Evolutionary conservation across 2,797 vertebrate species (phyloP), one percentile per base, ranked within the genome.

Genomic region (Anguilla anguilla): DNA sequence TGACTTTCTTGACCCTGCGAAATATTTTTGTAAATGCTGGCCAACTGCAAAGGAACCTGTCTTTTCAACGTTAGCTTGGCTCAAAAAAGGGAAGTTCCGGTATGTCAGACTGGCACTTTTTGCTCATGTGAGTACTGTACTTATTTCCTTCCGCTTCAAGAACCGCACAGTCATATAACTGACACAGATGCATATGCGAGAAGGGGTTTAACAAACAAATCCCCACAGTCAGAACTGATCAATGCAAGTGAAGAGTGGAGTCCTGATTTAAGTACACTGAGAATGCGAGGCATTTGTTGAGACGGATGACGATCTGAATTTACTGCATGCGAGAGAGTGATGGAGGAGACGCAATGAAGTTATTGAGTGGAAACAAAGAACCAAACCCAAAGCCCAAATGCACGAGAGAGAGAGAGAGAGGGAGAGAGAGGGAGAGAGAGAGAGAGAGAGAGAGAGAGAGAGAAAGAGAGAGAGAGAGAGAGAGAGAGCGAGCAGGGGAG

Each of bases 401-500:
- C 53, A 64, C 31, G 7, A 43, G 2, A 55, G 85, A 81, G 43
- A 57, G 13, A 51, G 49, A 87, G 55, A 19, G 43, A 3, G 3
- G 85, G 39, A n/a, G n/a, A n/a, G n/a, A n/a, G 51, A 81, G 53
- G 87, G 31, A 3, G 6, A 64, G 55, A 39, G 72, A n/a, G 51
- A 79, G 25, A 49, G 49, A 6, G 28, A 57, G 79, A 87, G 11
- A 72, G n/a, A 88, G 88, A 91, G 91, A 92, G 91, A 77, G 46
- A 10, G 43, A 1, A n/a, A 49, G 49, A 6, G 28, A 57, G 79
- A 87, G 11, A 72, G n/a, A 88, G 88, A 91, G 91, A 92, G 91
- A 77, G 46, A 10, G 43, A 1, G 51, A 87, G 57, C 7, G 46
- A 3, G 3, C 92, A 90, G 90, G 90, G 86, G 90, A 92, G 89